A percentile compares a stretch with the other conserved stretches of the same genome.
phyloP scores from a whole-genome alignment of 2,797 vertebrate species.

The Siniperca obscura region DNA sequence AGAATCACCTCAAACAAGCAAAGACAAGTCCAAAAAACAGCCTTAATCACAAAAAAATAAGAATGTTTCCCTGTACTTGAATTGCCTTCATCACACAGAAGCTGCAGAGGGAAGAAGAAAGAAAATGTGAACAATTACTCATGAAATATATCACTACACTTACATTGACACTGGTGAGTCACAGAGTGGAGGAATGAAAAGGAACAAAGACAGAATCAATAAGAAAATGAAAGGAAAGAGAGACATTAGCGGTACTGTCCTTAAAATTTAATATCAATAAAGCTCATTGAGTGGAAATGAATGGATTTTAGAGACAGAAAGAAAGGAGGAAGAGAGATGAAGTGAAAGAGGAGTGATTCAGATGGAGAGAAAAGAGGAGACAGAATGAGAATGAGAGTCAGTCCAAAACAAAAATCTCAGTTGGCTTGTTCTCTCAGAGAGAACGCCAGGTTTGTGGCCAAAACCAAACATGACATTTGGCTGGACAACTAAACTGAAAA shows the following conservation, averaged over 20 bases:
- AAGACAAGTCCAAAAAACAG: too few relatives aligned
- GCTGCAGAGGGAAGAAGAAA: neutral
- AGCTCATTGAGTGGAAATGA: neutral
- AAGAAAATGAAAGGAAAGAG: neutral
- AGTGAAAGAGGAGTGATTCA: neutral
- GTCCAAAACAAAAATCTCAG: neutral
- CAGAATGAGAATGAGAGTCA: neutral
- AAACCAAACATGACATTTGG: neutral
- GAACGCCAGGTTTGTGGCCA: neutral
- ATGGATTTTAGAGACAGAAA: neutral
- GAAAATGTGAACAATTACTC: neutral
- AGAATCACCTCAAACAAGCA: neutral
- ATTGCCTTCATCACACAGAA: neutral
- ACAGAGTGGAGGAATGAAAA: conserved; percentile 19
- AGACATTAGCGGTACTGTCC: neutral
- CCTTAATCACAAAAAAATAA: too few relatives aligned
- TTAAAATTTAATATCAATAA: neutral
- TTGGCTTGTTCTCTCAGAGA: conserved; percentile 8
- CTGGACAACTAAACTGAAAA: neutral
- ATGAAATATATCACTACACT: neutral
- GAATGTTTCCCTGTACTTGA: neutral
- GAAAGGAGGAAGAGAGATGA: neutral
- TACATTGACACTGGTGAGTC: neutral
- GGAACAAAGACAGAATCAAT: neutral
- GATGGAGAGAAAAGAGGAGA: conserved; percentile 3